A percentile compares a stretch with the other conserved stretches of the same genome.
Conservation (phyloP, 64 coral and sea anemone species). For the Pachyseris speciosa region DNA sequence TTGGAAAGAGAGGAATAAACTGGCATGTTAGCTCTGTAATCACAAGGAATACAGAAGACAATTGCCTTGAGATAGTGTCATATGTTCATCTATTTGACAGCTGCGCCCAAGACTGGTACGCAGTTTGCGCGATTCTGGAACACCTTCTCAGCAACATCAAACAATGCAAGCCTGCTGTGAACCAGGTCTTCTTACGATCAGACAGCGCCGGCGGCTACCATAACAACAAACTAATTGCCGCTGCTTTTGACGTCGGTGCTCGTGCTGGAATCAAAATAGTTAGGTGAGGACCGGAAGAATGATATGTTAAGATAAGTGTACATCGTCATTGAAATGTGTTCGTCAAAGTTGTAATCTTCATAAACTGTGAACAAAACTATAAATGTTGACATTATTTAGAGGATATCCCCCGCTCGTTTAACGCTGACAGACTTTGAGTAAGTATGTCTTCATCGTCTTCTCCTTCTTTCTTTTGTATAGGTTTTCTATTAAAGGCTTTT, state of each 20-base stretch:
- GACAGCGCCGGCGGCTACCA: constrained; percentile 35
- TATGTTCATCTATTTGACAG: constrained; percentile 45
- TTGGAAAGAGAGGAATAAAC: constrained; percentile 27
- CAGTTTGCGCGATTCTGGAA: constrained; percentile 31
- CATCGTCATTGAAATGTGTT: no score
- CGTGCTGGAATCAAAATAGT: constrained; percentile 32
- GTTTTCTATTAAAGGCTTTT: no score
- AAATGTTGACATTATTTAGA: no score
- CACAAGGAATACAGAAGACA: neutral
- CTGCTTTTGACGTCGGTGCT: neutral
- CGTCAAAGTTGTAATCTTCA: no score
- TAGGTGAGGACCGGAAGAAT: neutral
- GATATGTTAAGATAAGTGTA: no score
- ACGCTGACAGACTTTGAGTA: no score
- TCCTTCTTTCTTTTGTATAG: no score
- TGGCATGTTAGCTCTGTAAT: constrained; percentile 40
- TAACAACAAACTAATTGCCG: constrained; percentile 52
- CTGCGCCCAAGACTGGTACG: constrained; percentile 46
- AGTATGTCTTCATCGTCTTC: no score
- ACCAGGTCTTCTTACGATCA: constrained; percentile 26
- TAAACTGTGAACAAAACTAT: no score
- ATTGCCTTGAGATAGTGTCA: neutral
- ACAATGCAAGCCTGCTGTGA: constrained; percentile 7
- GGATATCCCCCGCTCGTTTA: no score
- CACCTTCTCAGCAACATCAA: neutral